A percentile compares a stretch with the other conserved stretches of the same genome.
Evolutionary conservation across 2,797 vertebrate species (phyloP).

Genomic region (Decapterus maruadsi): DNA sequence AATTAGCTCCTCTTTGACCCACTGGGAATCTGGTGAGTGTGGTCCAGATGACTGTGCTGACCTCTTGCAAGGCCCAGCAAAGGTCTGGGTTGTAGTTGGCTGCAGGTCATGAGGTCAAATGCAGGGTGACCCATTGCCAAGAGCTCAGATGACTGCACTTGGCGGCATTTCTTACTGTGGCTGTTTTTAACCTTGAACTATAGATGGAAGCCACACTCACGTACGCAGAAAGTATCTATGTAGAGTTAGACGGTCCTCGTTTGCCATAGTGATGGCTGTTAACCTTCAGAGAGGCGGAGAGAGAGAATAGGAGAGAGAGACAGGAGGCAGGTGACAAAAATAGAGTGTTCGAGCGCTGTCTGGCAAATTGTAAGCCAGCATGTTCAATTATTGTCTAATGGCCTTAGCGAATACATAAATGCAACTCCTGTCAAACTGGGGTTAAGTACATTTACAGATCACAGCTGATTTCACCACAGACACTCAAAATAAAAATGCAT

Average conservation of each 20-base stretch:
- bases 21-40: slow-evolving; percentile 18
- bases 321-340: slow-evolving; percentile 42
- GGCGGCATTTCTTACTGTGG: slow-evolving; percentile 19
- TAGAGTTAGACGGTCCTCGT: slow-evolving; percentile 13
- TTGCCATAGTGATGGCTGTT: slow-evolving; percentile 48
- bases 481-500: slow-evolving; percentile 62
- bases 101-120: slow-evolving; percentile 59
- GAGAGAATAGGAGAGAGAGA: slow-evolving; percentile 31
- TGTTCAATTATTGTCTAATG: slow-evolving; percentile 73
- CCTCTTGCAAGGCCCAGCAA: slow-evolving; percentile 23
- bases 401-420: slow-evolving; percentile 72
- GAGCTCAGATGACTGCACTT: slow-evolving; percentile 47
- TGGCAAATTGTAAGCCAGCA: slow-evolving; percentile 59
- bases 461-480: slow-evolving; percentile 60
- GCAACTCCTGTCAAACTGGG: slow-evolving; percentile 60
- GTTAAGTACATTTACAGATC: slow-evolving; percentile 56
- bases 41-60: slow-evolving; percentile 33
- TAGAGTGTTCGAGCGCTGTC: slow-evolving; percentile 52
- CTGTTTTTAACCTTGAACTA: slow-evolving; percentile 65
- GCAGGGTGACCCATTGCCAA: slow-evolving; percentile 48
- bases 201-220: slow-evolving; percentile 27
- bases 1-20: slow-evolving; percentile 48
- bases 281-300: slow-evolving; percentile 61
- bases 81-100: slow-evolving; percentile 40
- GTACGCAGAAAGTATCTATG: slow-evolving; percentile 9